Evolutionary conservation across 2,888 invertebrate genomes (phyloP), one percentile per base, ranked within the genome.

Genomic region (Rhogogaster chlorosoma): DNA sequence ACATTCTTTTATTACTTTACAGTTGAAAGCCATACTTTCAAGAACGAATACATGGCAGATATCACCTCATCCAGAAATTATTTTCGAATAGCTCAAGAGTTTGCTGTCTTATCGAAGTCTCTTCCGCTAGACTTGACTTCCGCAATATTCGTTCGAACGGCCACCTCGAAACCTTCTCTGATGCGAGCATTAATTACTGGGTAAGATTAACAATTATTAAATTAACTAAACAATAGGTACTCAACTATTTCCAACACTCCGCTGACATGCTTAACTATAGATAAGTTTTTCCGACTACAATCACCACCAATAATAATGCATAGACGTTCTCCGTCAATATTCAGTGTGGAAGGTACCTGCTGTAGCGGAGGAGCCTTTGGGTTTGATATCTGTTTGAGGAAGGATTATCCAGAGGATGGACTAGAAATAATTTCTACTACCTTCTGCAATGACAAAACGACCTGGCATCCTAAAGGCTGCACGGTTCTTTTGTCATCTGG

Each of bases 101-200:
- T 88, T 85, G 87, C 86, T 42, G 83, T 85, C n/a, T 86, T 88
- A 85, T 86, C 87, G 53, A 87, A 86, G 32, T 86, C 86, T 10
- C 86, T 88, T 45, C 87, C 88, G 36, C 86, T 87, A 85, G 88
- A 88, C 77, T 82, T 86, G 49, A 86, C 80, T 57, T 87, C 87
- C 18, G 83, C 87, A 26, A 88, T 88, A 67, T 88, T 88, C 82
- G 77, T 88, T 29, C 85, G 87, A 85, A 85, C 86, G 84, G 88
- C 87, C 86, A 86, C 87, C 85, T 84, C 88, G 75, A 87, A 85
- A 86, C 86, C 85, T 82, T 87, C 86, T 42, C 84, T 88, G 22
- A 84, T 88, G 53, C 82, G 86, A 80, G 87, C 88, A 53, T 85
- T 88, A 45, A 87, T 88, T n/a, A 87, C 86, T 84, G 88, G 88